Conservation (phyloP, 2,888 invertebrate genomes). For the Ornithoptera alexandrae region DNA sequence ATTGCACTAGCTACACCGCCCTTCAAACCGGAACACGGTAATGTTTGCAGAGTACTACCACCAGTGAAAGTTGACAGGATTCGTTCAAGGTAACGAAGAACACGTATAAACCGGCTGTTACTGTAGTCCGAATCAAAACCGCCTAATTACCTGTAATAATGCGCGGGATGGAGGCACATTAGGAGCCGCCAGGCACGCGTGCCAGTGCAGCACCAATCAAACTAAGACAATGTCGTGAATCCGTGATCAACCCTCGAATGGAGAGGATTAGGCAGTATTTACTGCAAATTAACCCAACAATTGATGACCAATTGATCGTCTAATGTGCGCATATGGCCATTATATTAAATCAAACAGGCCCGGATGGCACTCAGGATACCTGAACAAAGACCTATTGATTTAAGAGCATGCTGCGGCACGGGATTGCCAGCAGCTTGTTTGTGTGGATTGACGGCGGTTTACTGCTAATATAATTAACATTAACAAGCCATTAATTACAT, state of each 20-base stretch:
- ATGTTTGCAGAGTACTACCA: no score
- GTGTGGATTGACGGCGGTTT: constrained; percentile 50
- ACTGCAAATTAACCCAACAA: constrained; percentile 73
- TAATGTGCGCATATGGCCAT: constrained; percentile 69
- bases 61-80: no score
- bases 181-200: constrained; percentile 10
- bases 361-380: constrained; percentile 53
- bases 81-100: no score
- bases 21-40: no score
- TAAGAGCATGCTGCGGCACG: constrained; percentile 49
- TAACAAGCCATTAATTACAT: constrained; percentile 24
- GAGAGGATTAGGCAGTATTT: constrained; percentile 63
- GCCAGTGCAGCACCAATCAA: constrained; percentile 15
- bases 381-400: constrained; percentile 74
- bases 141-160: constrained; percentile 5
- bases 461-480: constrained; percentile 29
- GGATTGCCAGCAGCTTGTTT: constrained; percentile 45
- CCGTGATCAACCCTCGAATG: constrained; percentile 48
- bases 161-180: not conserved
- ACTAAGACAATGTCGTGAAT: constrained; percentile 29
- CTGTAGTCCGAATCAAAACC: constrained; percentile 1
- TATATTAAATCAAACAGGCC: constrained; percentile 74
- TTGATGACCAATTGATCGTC: constrained; percentile 75
- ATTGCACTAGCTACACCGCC: no score
- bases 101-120: no score